Percentiles rank a stretch among this genome's conserved stretches.
Conservation (phyloP, 2,797 vertebrate species). For the Anabas testudineus region DNA sequence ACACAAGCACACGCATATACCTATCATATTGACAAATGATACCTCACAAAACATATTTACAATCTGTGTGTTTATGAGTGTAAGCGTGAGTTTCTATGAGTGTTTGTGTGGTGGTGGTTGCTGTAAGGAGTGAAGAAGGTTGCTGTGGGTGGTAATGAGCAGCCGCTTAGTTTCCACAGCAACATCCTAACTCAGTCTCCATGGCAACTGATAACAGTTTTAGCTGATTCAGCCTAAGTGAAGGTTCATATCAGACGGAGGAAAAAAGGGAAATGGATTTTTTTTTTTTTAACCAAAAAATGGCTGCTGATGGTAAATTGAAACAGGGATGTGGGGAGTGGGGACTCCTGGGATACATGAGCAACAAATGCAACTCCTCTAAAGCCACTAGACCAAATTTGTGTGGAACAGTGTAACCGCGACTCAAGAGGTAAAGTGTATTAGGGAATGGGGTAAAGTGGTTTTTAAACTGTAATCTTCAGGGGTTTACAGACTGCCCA, state of each 20-base stretch:
- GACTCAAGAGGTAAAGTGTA: not conserved
- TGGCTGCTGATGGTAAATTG: slow-evolving; percentile 38
- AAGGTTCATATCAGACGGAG: slow-evolving; percentile 63
- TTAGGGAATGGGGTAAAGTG: not conserved
- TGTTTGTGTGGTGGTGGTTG: slow-evolving; percentile 32
- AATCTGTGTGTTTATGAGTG: slow-evolving; percentile 8
- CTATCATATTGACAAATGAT: slow-evolving; percentile 1
- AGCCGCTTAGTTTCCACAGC: slow-evolving; percentile 83
- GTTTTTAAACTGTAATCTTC: not conserved
- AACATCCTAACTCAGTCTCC: slow-evolving; percentile 84
- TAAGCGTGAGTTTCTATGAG: slow-evolving; percentile 15
- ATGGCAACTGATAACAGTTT: slow-evolving; percentile 85
- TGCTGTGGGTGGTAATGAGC: slow-evolving; percentile 79
- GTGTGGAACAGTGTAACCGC: not conserved
- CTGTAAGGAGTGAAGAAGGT: slow-evolving; percentile 62
- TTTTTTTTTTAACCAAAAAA: slow-evolving; percentile 33
- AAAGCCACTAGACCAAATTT: slow-evolving; percentile 13
- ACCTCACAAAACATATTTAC: slow-evolving; percentile 16
- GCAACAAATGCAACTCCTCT: not conserved
- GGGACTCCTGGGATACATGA: slow-evolving; percentile 22
- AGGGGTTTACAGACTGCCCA: not conserved
- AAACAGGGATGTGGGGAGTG: not conserved
- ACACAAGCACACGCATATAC: not conserved
- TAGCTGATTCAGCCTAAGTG: slow-evolving; percentile 76
- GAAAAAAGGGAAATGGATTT: slow-evolving; percentile 40